phyloP scores from a whole-genome alignment of 2,888 invertebrate species.

The Drosophila algonquin region DNA sequence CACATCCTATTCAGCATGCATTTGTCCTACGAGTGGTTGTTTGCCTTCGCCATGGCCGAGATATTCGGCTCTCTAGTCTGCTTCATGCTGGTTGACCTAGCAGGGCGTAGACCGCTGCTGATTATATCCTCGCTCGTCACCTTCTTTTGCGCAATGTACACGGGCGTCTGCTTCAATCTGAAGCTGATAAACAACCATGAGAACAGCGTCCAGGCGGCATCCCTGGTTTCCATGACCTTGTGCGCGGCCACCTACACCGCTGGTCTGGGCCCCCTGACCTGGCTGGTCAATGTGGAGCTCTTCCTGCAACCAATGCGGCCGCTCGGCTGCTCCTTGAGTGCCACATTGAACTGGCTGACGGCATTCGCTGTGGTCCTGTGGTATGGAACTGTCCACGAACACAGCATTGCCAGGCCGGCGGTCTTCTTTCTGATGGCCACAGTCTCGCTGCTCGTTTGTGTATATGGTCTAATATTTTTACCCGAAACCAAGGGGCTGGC shows the following conservation, averaged over 20 bases:
- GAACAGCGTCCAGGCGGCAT: not conserved
- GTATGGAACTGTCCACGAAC: not conserved
- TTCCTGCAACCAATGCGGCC: slow-evolving; percentile 3
- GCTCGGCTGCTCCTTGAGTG: slow-evolving; percentile 15
- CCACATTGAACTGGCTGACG: slow-evolving; percentile 27
- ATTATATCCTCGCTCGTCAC: slow-evolving; percentile 2
- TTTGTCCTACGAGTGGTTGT: fast-evolving
- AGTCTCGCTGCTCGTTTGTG: not conserved
- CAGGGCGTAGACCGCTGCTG: slow-evolving; percentile 37
- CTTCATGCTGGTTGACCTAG: slow-evolving; percentile 30
- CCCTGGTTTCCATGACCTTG: not conserved
- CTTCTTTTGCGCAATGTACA: not conserved
- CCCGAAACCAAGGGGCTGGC: slow-evolving; percentile 44
- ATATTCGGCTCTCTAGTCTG: slow-evolving; percentile 20
- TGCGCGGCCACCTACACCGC: slow-evolving; percentile 7
- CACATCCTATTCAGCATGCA: not conserved
- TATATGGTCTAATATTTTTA: slow-evolving; percentile 28
- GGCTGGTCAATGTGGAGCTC: slow-evolving; percentile 45
- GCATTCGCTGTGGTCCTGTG: slow-evolving; percentile 10
- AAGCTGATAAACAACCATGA: not conserved
- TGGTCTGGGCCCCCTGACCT: slow-evolving; percentile 36
- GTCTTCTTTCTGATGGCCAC: slow-evolving; percentile 26
- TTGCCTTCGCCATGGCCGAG: not conserved
- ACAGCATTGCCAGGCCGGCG: no score
- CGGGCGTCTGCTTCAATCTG: slow-evolving; percentile 13